A percentile compares a stretch with the other conserved stretches of the same genome.
phyloP scores from a whole-genome alignment of 2,797 vertebrate genomes.

The Iguana delicatissima region DNA sequence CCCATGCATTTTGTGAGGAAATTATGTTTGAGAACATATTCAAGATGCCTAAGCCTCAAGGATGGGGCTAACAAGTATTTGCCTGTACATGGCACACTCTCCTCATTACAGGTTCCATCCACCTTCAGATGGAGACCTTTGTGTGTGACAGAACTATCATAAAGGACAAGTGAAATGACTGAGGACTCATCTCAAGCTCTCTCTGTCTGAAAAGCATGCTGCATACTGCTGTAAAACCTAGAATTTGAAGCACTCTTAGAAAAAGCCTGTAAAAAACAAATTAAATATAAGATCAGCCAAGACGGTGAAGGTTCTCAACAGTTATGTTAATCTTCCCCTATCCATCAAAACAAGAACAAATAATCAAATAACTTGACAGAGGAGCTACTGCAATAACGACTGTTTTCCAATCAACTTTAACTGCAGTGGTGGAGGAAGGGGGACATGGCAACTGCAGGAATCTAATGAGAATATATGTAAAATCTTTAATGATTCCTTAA shows the following conservation, averaged over 20 bases:
- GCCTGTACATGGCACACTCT: neutral
- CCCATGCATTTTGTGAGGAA: neutral
- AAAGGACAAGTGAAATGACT: neutral
- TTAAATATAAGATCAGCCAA: neutral
- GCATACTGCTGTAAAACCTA: neutral
- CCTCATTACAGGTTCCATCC: neutral
- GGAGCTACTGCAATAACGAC: neutral
- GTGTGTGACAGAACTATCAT: neutral
- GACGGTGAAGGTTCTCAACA: no score
- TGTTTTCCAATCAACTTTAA: neutral
- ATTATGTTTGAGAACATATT: neutral
- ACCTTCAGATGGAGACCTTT: neutral
- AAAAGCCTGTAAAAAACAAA: neutral
- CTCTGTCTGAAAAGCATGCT: neutral
- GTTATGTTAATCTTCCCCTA: no score
- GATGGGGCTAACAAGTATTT: neutral
- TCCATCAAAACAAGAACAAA: neutral
- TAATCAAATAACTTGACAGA: neutral
- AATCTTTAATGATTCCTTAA: neutral
- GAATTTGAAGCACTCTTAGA: neutral
- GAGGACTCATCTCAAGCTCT: neutral
- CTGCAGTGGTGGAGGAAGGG: neutral
- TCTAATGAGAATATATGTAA: constrained; percentile 1
- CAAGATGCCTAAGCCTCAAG: neutral
- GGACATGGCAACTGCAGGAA: neutral